Conservation (phyloP, 2,888 invertebrate species). For the Xiphydria camelus region DNA sequence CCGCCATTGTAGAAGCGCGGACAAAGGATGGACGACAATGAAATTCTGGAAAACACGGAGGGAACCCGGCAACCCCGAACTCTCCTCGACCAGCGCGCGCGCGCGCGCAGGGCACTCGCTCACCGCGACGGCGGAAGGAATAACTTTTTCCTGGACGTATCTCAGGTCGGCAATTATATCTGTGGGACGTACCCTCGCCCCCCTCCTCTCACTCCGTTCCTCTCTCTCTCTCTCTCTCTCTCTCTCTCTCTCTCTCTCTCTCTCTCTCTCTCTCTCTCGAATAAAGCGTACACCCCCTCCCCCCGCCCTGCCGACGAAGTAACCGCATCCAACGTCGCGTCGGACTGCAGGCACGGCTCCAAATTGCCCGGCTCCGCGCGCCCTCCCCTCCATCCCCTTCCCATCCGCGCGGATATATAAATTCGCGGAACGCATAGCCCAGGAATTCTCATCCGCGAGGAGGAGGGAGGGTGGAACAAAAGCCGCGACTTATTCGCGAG, state of each 20-base stretch:
- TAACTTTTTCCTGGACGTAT: neutral
- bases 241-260: neutral
- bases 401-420: too few relatives aligned
- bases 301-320: neutral
- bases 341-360: neutral
- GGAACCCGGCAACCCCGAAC: neutral
- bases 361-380: neutral
- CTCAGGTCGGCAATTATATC: neutral
- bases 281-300: neutral
- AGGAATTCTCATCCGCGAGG: too few relatives aligned
- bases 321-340: neutral
- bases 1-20: constrained; percentile 27
- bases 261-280: too few relatives aligned
- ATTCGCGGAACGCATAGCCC: too few relatives aligned
- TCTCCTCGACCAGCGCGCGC: neutral
- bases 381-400: neutral
- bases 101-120: neutral
- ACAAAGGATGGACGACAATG: constrained; percentile 31
- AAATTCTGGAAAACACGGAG: constrained; percentile 25
- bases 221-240: neutral
- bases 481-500: too few relatives aligned
- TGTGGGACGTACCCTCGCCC: neutral
- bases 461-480: too few relatives aligned
- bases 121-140: neutral
- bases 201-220: too few relatives aligned